phyloP scores from a whole-genome alignment of 1,140 invertebrate species.

The Bombus terrestris region DNA sequence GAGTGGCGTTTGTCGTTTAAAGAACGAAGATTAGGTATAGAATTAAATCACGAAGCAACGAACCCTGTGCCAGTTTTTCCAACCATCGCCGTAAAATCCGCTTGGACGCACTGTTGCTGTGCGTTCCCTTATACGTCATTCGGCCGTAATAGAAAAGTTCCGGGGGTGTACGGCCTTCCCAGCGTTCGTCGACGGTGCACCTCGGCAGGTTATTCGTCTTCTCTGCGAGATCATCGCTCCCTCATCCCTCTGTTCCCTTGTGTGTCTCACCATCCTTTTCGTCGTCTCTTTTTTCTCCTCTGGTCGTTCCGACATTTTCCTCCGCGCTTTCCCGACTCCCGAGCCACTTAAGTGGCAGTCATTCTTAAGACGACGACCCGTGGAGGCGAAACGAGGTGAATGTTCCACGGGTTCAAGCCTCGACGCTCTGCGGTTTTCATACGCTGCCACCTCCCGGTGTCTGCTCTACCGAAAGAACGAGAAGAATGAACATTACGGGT shows the following conservation, averaged over 20 bases:
- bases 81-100: neutral
- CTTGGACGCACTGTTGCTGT: neutral
- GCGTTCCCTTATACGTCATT: constrained; percentile 32
- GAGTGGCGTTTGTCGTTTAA: no score
- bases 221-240: constrained; percentile 40
- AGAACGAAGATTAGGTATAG: no score
- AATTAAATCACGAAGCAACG: neutral
- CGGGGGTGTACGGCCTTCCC: neutral
- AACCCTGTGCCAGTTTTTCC: neutral
- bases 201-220: constrained; percentile 44
- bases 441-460: constrained; percentile 32
- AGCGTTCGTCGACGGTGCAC: constrained; percentile 11
- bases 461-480: constrained; percentile 63
- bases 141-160: constrained; percentile 44
- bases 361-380: constrained; percentile 58
- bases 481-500: constrained; percentile 30
- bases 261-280: neutral
- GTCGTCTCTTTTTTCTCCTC: neutral
- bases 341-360: constrained; percentile 59
- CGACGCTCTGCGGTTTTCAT: neutral
- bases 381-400: constrained; percentile 56
- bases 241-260: neutral
- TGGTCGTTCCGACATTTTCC: constrained; percentile 22
- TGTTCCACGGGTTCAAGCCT: constrained; percentile 30
- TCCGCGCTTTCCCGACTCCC: neutral